Percentiles rank a stretch among this genome's conserved stretches.
Evolutionary conservation across 2,797 vertebrate species (phyloP).

Genomic region (Pangasius mekongensis): DNA sequence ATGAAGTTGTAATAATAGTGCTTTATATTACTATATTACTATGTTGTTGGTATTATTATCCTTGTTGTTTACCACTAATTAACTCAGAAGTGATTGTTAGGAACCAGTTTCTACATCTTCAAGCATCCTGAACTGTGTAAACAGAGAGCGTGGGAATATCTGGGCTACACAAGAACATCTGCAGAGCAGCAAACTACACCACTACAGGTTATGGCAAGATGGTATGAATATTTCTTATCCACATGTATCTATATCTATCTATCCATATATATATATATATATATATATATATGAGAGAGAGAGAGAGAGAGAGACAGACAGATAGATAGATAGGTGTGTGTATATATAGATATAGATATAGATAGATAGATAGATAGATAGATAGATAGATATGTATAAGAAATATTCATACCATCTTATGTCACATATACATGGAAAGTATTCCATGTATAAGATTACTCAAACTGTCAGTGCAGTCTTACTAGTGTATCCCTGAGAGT

Average conservation of each 20-base stretch:
- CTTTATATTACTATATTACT: neutral
- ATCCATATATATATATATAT: too few species aligned
- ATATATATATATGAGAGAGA: too few species aligned
- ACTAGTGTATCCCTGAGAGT: neutral
- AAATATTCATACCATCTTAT: too few species aligned
- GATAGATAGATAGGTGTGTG: too few species aligned
- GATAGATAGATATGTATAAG: too few species aligned
- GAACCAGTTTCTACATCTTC: neutral
- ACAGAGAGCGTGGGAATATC: slow-evolving; percentile 13
- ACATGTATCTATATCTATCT: neutral
- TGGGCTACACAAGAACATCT: neutral
- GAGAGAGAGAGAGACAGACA: too few species aligned
- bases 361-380: too few species aligned
- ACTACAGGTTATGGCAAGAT: neutral
- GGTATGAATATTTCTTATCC: neutral
- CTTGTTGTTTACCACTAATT: neutral
- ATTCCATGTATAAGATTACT: neutral
- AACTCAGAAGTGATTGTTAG: neutral
- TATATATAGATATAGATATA: too few species aligned
- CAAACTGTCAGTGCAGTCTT: neutral
- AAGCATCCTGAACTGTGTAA: neutral
- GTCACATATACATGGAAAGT: too few species aligned
- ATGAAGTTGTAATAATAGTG: neutral
- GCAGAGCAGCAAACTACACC: slow-evolving; percentile 1
- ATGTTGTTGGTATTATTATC: neutral